Evolutionary conservation across 2,113 vertebrate species (phyloP).

Genomic region (Hystrix cristata): DNA sequence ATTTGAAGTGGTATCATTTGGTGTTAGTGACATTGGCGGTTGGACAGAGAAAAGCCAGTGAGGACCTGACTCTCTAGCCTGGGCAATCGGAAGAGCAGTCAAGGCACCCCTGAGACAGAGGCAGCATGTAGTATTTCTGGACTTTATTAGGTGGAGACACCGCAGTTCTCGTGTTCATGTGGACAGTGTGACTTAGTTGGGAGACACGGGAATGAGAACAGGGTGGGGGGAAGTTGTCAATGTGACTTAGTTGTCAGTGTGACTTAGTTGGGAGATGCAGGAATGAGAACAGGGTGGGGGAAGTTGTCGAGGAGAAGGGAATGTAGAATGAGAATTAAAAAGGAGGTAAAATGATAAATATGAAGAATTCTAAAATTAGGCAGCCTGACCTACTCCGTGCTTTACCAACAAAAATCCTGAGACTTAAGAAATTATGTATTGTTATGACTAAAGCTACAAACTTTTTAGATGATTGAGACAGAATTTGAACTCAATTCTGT

Average conservation of each 20-base stretch:
- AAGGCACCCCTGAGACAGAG: not conserved
- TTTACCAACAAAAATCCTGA: not conserved
- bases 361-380: not conserved
- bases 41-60: too few species aligned
- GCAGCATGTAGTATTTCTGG: not conserved
- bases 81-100: rapidly evolving
- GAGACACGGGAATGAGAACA: not conserved
- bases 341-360: not conserved
- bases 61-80: not conserved
- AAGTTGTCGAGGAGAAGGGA: not conserved
- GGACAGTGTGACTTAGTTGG: not conserved
- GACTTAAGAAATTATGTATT: not conserved
- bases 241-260: not conserved
- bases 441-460: not conserved
- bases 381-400: not conserved
- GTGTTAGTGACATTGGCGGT: not conserved
- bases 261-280: not conserved
- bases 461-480: not conserved
- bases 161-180: not conserved
- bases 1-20: not conserved
- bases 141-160: not conserved
- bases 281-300: not conserved
- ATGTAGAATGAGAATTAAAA: not conserved
- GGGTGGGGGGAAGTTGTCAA: not conserved
- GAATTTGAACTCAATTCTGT: not conserved